These are phyloP conservation scores for Didymodactylos carnosus DNA, from an alignment of 2,888 invertebrate species.

Conservation along the genomic window DNA sequence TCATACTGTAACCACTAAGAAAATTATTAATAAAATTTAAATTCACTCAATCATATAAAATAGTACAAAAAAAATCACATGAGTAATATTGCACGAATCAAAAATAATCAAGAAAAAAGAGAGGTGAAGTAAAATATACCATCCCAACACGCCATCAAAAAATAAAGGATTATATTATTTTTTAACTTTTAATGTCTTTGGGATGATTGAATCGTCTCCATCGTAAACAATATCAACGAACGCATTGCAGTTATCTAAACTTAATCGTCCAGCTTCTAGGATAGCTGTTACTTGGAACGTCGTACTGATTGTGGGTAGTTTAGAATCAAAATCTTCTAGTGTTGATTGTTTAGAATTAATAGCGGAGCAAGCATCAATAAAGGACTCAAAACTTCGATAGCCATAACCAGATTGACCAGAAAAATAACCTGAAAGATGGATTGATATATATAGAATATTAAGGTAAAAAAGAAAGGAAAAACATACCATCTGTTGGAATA, in stretches of 20 bases:
- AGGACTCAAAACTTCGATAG: not conserved
- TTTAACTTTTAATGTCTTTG: not conserved
- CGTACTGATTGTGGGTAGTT: not conserved
- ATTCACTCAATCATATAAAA: too few species aligned
- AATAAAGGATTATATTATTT: too few species aligned
- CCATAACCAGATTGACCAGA: not conserved
- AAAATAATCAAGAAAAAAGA: too few species aligned
- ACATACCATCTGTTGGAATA: not conserved
- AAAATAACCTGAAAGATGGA: not conserved
- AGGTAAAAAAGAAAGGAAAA: not conserved
- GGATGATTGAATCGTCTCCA: not conserved
- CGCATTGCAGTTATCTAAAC: not conserved
- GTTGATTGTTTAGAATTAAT: not conserved
- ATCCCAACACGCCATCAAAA: too few species aligned
- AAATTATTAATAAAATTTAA: too few species aligned
- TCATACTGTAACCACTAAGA: too few species aligned
- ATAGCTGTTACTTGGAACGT: not conserved
- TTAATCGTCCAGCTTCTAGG: not conserved
- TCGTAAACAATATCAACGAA: not conserved
- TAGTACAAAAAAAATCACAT: too few species aligned
- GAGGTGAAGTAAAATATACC: too few species aligned
- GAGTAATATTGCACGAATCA: too few species aligned
- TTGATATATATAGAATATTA: not conserved
- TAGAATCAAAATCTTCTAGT: not conserved
- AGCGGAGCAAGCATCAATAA: not conserved